Evolutionary conservation across 2,888 invertebrate genomes (phyloP).

Genomic region (Sclerodermus sp.): DNA sequence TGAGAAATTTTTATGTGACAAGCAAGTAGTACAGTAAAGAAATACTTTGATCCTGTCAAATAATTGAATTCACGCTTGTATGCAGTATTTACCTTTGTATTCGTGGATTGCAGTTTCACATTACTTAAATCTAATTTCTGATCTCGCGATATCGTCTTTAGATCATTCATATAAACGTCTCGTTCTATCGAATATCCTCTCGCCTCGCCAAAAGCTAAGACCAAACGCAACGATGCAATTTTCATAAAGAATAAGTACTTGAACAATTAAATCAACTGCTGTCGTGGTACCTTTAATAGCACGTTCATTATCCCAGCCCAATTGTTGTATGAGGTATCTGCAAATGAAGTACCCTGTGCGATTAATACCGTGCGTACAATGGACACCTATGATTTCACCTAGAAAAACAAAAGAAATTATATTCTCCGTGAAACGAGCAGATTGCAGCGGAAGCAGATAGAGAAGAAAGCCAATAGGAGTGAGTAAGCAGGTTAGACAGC

Average conservation of each 20-base stretch:
- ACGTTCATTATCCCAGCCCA: constrained; percentile 61
- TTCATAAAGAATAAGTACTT: too few relatives aligned
- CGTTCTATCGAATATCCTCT: constrained; percentile 72
- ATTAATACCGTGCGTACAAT: constrained; percentile 82
- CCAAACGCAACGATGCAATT: neutral
- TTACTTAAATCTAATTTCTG: constrained; percentile 34
- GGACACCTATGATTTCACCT: constrained; percentile 75
- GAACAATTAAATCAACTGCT: neutral
- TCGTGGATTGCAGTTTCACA: too few relatives aligned
- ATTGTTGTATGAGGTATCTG: constrained; percentile 67
- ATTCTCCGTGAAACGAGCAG: neutral
- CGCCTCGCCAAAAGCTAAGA: constrained; percentile 65
- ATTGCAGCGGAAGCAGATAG: too few relatives aligned
- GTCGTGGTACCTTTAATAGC: constrained; percentile 63
- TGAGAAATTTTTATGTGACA: too few relatives aligned
- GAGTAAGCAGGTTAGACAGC: too few relatives aligned
- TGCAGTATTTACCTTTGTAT: too few relatives aligned
- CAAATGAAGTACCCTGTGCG: constrained; percentile 80
- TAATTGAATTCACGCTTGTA: too few relatives aligned
- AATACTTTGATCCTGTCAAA: too few relatives aligned
- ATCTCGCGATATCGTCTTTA: constrained; percentile 33
- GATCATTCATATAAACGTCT: constrained; percentile 60
- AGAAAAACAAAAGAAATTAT: constrained; percentile 36
- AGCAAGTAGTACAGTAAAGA: too few relatives aligned
- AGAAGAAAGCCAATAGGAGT: too few relatives aligned